Evolutionary conservation across 1,140 invertebrate genomes (phyloP).

Genomic region (Cydia splendana): DNA sequence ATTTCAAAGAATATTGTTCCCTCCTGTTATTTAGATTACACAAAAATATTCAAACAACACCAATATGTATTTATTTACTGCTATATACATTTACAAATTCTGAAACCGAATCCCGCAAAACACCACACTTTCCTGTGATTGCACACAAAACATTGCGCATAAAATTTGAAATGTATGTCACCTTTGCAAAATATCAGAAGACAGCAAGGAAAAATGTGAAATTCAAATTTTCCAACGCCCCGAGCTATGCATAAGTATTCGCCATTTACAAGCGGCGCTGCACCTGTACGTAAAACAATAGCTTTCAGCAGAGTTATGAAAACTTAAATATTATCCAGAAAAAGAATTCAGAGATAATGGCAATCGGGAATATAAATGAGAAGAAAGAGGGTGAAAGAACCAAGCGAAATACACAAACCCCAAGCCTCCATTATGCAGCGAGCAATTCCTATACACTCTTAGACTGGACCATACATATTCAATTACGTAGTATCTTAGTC

Average conservation of each 20-base stretch:
- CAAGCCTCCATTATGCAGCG: background rate
- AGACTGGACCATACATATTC: constrained; percentile 15
- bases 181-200: constrained; percentile 22
- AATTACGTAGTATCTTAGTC: constrained; percentile 2
- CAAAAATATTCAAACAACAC: too few relatives aligned
- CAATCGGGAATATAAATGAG: background rate
- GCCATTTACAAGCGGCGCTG: background rate
- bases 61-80: too few relatives aligned
- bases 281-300: constrained; percentile 24
- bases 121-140: background rate
- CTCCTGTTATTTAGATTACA: too few relatives aligned
- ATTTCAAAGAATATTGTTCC: too few relatives aligned
- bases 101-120: background rate
- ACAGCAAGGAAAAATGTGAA: constrained; percentile 15
- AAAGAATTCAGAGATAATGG: constrained; percentile 7
- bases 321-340: constrained; percentile 19
- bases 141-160: background rate
- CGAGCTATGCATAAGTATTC: constrained; percentile 22
- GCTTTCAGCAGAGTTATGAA: constrained; percentile 20
- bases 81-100: too few relatives aligned
- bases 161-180: constrained; percentile 23
- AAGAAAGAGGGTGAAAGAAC: background rate
- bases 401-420: constrained; percentile 1
- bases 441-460: background rate
- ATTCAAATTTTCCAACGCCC: constrained; percentile 15